Percentiles rank a stretch among this genome's conserved stretches.
phyloP scores from a whole-genome alignment of 2,888 invertebrate species.

The Timema cristinae region DNA sequence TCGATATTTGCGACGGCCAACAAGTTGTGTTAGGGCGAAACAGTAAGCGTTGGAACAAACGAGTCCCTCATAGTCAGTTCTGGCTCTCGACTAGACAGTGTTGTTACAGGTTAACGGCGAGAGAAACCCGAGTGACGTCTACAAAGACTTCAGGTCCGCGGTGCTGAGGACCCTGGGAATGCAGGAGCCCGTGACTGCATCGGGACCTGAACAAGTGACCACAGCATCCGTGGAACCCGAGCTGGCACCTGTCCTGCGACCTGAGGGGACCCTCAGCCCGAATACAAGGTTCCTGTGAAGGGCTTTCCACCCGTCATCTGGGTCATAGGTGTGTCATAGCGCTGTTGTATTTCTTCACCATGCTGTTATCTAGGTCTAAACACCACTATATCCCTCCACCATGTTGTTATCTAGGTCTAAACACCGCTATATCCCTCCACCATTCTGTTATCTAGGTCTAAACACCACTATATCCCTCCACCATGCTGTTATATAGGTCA shows the following conservation, averaged over 20 bases:
- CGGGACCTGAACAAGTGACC: conserved; percentile 19
- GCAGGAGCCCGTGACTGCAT: conserved; percentile 52
- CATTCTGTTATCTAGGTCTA: too few species aligned
- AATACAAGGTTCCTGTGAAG: conserved; percentile 39
- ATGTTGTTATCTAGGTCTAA: too few species aligned
- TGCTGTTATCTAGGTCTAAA: too few species aligned
- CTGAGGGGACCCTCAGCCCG: conserved; percentile 45
- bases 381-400: too few species aligned
- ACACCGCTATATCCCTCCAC: too few species aligned
- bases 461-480: too few species aligned
- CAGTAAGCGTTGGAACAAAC: too few species aligned
- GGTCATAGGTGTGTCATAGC: conserved; percentile 46
- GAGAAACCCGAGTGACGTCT: conserved; percentile 79
- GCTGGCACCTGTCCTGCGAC: conserved; percentile 56
- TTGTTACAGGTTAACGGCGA: conserved; percentile 75
- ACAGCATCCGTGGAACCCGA: conserved; percentile 49
- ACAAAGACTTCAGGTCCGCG: conserved; percentile 76
- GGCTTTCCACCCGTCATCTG: conserved; percentile 48
- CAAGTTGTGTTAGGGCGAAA: too few species aligned
- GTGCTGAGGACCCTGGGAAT: conserved; percentile 71
- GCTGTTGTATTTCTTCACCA: too few species aligned
- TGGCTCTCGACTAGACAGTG: neutral
- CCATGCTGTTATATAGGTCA: too few species aligned
- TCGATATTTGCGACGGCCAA: too few species aligned
- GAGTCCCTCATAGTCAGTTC: too few species aligned